A percentile compares a stretch with the other conserved stretches of the same genome.
Conservation (phyloP, 1,140 invertebrate genomes). For the Neodiprion pinetum region DNA sequence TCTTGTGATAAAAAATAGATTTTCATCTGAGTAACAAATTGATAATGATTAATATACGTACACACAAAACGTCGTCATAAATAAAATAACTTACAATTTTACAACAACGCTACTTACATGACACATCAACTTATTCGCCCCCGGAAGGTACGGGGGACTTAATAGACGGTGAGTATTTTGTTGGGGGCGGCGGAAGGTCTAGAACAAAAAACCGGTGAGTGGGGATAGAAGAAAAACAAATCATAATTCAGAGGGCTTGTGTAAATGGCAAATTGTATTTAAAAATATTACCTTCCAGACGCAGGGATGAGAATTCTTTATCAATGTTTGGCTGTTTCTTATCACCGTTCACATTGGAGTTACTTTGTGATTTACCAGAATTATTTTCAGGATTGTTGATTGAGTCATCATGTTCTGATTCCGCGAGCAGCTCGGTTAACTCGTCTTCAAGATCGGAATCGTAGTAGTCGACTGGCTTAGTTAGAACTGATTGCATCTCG, state of each 20-base stretch:
- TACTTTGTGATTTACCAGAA: neutral
- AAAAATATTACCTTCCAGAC: neutral
- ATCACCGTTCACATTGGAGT: neutral
- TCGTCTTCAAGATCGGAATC: constrained; percentile 59
- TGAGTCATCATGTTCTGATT: constrained; percentile 5
- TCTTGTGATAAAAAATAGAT: neutral
- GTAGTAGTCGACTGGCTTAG: constrained; percentile 41
- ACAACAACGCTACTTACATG: constrained; percentile 20
- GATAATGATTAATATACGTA: constrained; percentile 13
- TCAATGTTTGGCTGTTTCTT: neutral
- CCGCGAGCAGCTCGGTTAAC: constrained; percentile 42
- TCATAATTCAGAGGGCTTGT: neutral
- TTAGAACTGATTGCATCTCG: constrained; percentile 51
- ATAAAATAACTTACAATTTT: constrained; percentile 27
- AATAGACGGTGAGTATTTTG: neutral
- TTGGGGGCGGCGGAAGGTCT: constrained; percentile 14
- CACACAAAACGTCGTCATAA: constrained; percentile 9
- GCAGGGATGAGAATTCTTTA: constrained; percentile 7
- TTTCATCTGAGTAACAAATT: constrained; percentile 17
- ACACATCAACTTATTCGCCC: neutral
- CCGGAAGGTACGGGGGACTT: neutral
- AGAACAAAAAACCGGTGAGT: neutral
- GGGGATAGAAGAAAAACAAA: neutral
- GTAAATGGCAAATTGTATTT: neutral
- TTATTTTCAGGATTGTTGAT: neutral